Percentiles rank a stretch among this genome's conserved stretches.
phyloP scores from a whole-genome alignment of 2,797 vertebrate genomes.

The Hemitrygon akajei region DNA sequence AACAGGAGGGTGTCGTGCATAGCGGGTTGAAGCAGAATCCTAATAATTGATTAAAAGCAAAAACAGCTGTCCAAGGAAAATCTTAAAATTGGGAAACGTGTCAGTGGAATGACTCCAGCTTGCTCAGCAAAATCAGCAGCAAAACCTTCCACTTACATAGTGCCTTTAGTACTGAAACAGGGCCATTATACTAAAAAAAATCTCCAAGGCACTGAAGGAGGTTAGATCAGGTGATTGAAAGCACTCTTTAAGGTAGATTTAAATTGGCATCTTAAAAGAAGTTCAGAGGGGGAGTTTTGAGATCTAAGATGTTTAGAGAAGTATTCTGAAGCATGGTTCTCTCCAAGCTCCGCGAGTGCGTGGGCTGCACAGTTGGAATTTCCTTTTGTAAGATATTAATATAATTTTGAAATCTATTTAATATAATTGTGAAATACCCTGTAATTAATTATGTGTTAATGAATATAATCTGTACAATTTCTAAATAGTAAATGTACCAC shows the following conservation, averaged over 20 bases:
- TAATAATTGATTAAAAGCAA: conserved; percentile 28
- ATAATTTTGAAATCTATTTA: no score
- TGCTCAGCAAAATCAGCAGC: neutral
- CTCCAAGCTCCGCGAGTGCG: no score
- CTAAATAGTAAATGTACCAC: no score
- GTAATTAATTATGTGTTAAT: no score
- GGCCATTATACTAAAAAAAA: neutral
- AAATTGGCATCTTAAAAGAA: neutral
- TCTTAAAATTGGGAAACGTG: neutral
- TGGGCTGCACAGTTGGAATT: no score
- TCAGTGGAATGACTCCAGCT: neutral
- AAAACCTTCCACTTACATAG: neutral
- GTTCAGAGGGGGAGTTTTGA: neutral
- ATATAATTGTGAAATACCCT: no score
- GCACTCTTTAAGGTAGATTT: neutral
- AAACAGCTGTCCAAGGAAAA: conserved; percentile 15
- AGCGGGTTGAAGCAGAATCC: neutral
- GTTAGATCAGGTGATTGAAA: neutral
- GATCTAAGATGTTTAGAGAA: no score
- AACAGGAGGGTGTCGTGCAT: conserved; percentile 23
- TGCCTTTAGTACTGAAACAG: no score
- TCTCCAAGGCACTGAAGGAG: neutral
- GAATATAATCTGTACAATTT: no score
- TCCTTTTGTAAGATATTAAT: no score
- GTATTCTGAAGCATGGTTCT: no score